Base-by-base conservation (phyloP, 2,888 invertebrate species). In the Ichneumoninae sp. region DNA sequence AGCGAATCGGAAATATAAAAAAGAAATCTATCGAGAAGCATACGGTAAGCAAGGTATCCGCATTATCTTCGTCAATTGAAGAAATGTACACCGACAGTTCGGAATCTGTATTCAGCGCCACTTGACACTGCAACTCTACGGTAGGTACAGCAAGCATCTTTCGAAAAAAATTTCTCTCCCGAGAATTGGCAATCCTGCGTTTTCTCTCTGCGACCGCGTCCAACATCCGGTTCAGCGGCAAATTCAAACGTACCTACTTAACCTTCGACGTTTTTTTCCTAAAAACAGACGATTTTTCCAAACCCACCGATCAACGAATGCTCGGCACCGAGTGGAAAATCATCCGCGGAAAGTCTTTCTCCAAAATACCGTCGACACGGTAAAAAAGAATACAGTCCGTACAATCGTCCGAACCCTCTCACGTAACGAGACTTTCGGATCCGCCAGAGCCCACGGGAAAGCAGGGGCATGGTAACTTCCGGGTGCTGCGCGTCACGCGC, bases 381-480 rank as follows among this genome's bases (percentile, higher is more conserved):
- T 16, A n/a, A n/a, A 6, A 30, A 30, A 10, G 0, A 16, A 30
- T 6, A 10, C 22, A 1, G 0, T 16, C 16, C n/a, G 7, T 6
- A n/a, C 52, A 36, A 19, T 50, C 16, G 10, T 62, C 10, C 36
- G 16, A 44, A 1, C 44, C 10, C 44, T 1, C 13, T 13, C 54
- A 44, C 65, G 40, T 57, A 52, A 72, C 44, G 26, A 4, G 36
- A 47, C 40, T 33, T 19, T n/a, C 7, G 30, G 47, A 1, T 36
- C 16, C 44, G 66, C 47, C 47, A 44, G 66, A 76, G 69, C 26
- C 40, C 10, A 22, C 19, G 44, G 33, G 36, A 50, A 50, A 65
- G 50, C 50, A 50, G 74, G 74, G 79, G 50, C 33, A 75, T 62
- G 74, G 79, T 65, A 47, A 79, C 70, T 57, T 86, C 85, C 85